These are phyloP conservation scores for Drosophila greeni DNA, from an alignment of 2,888 invertebrate species.

Conservation along the genomic window DNA sequence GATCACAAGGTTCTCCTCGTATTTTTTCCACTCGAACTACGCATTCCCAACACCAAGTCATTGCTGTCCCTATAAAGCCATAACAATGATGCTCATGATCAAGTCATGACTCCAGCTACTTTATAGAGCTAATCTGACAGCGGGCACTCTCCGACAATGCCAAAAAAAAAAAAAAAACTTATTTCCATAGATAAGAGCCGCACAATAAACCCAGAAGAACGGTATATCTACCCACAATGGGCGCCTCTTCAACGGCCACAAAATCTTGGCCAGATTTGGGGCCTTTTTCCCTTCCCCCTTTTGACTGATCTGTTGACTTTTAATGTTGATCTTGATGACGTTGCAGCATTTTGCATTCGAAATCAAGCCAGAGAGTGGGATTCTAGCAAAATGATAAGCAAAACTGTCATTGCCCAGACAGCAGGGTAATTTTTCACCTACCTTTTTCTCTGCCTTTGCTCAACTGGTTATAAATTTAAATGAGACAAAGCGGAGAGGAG, in stretches of 20 bases:
- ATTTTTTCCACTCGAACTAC: conserved; percentile 10
- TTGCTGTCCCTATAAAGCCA: conserved; percentile 2
- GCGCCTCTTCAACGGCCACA: conserved; percentile 34
- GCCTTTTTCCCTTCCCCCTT: background rate
- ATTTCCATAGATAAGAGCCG: conserved; percentile 42
- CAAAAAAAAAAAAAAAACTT: conserved; percentile 33
- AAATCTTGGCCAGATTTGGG: conserved; percentile 34
- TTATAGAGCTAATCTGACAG: conserved; percentile 58
- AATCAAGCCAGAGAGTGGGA: conserved; percentile 46
- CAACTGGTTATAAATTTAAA: conserved; percentile 66
- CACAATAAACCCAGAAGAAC: conserved; percentile 20
- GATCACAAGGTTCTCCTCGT: background rate
- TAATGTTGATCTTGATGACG: conserved; percentile 33
- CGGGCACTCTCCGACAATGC: conserved; percentile 37
- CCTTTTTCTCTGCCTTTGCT: conserved; percentile 22
- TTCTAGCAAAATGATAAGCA: conserved; percentile 70
- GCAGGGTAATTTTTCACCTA: conserved; percentile 24
- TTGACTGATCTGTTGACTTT: conserved; percentile 13
- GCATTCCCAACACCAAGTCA: conserved; percentile 10
- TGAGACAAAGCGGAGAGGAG: conserved; percentile 13
- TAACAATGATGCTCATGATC: conserved; percentile 31
- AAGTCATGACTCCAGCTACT: conserved; percentile 43
- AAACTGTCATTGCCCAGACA: conserved; percentile 62
- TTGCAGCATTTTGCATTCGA: conserved; percentile 40
- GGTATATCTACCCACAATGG: conserved; percentile 35